A percentile compares a stretch with the other conserved stretches of the same genome.
phyloP scores from a whole-genome alignment of 2,888 invertebrate genomes.

The Euzetes globulus region DNA sequence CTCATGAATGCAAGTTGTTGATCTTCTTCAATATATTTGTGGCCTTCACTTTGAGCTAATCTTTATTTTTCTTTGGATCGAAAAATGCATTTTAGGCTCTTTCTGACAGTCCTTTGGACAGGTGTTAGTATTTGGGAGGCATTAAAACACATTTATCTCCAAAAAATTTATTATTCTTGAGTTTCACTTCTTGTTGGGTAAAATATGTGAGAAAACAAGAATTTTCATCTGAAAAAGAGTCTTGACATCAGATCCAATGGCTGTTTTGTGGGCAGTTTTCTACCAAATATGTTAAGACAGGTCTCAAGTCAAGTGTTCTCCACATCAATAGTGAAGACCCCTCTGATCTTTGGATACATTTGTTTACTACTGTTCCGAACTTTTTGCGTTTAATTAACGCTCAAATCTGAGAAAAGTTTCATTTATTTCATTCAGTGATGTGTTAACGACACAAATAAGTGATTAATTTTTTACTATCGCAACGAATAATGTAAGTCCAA shows the following conservation, averaged over 20 bases:
- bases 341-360: neutral
- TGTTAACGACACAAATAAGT: neutral
- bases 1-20: too few relatives aligned
- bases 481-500: neutral
- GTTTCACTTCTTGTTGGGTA: neutral
- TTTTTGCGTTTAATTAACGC: neutral
- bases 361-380: neutral
- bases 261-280: neutral
- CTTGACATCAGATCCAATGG: neutral
- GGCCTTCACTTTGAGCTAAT: too few relatives aligned
- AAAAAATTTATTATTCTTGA: neutral
- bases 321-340: neutral
- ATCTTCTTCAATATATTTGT: too few relatives aligned
- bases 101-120: neutral
- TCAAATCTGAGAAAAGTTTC: neutral
- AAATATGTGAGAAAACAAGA: slow-evolving; percentile 3
- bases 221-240: neutral
- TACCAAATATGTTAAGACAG: slow-evolving; percentile 8
- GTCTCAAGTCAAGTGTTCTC: neutral
- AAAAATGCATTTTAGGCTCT: neutral
- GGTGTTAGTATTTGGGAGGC: neutral
- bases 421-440: neutral
- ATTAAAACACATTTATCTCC: neutral
- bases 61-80: neutral
- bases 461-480: neutral